Evolutionary conservation across 1,140 invertebrate species (phyloP), one percentile per base, ranked within the genome.

Genomic region (Bombus balteatus): DNA sequence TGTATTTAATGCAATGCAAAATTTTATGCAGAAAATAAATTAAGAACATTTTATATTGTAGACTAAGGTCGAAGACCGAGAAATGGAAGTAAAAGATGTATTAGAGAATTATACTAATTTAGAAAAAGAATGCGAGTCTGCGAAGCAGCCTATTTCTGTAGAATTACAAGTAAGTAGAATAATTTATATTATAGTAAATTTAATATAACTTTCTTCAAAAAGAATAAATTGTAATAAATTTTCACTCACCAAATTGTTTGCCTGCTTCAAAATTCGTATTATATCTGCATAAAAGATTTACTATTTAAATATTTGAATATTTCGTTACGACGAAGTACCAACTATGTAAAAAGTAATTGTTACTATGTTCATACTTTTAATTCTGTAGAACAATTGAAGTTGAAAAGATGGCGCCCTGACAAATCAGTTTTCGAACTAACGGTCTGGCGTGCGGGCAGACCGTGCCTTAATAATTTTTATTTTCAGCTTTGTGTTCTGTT

Each of bases 21-120:
- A 68, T 18, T 53, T 53, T 22, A 53, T 53, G 6, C 18, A 22
- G 47, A 18, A 53, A 22, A 68, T 57, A 62, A 73, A 72, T 53
- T 72, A 71, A 34, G 57, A 62, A 72, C 81, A 77, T 81, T 80
- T 81, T 91, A 66, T 88, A 74, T 89, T 91, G 28, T 83, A 96
- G 96, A 92, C 91, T 28, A 93, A 92, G 47, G 94, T 97, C 1
- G 93, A 94, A 83, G 96, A 97, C 91, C 96, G 96, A 41, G 96
- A 96, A 91, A 95, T 96, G 84, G 96, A 97, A 93, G 96, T 97
- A 6, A 96, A 96, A 89, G 97, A 97, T 87, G 96, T 97, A 15
- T 91, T 97, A 34, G 96, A 97, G 93, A 97, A 97, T 94, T 97
- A 96, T 93, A 97, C 96, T 65, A 97, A 97, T 93, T 93, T 97